Evolutionary conservation across 2,888 invertebrate genomes (phyloP).

Genomic region (Prenolepis imparis): DNA sequence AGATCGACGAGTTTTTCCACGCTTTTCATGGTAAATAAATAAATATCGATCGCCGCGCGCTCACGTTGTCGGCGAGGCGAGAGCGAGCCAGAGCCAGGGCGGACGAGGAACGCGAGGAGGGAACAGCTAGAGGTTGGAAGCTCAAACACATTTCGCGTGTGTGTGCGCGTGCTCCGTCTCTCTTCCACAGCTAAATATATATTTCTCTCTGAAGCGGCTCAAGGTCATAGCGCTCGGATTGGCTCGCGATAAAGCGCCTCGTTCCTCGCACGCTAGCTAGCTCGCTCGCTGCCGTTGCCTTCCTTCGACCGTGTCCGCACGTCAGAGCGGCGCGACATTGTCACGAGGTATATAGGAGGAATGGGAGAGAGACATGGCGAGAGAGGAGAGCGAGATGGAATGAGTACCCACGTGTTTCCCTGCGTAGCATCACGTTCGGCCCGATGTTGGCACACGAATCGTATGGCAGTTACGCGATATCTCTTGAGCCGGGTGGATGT

Average conservation of each 20-base stretch:
- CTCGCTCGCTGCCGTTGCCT: constrained; percentile 22
- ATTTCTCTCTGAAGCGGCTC: constrained; percentile 77
- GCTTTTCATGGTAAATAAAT: constrained; percentile 58
- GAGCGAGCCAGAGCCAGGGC: constrained; percentile 25
- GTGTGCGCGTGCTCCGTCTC: constrained; percentile 62
- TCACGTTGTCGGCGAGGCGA: constrained; percentile 13
- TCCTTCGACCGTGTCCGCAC: constrained; percentile 44
- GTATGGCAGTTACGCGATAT: constrained; percentile 60
- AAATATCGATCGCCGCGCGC: constrained; percentile 48
- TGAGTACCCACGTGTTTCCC: constrained; percentile 38
- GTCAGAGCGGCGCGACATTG: constrained; percentile 45
- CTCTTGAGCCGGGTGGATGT: constrained; percentile 48
- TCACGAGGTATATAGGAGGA: constrained; percentile 35
- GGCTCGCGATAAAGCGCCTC: constrained; percentile 77
- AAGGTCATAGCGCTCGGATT: constrained; percentile 80
- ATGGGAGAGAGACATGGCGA: neutral
- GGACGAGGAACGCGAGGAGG: constrained; percentile 58
- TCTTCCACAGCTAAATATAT: constrained; percentile 78
- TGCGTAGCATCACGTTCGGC: constrained; percentile 52
- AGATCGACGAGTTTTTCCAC: neutral
- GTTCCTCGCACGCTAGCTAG: constrained; percentile 59
- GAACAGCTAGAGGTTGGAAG: constrained; percentile 63
- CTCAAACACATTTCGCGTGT: constrained; percentile 10
- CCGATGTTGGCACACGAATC: constrained; percentile 54
- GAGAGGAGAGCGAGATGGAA: constrained; percentile 4